Percentiles rank a stretch among this genome's conserved stretches.
These are phyloP conservation scores for Scelioninae gen. 1 DNA, from an alignment of 2,888 invertebrate species.

Conservation along the genomic window DNA sequence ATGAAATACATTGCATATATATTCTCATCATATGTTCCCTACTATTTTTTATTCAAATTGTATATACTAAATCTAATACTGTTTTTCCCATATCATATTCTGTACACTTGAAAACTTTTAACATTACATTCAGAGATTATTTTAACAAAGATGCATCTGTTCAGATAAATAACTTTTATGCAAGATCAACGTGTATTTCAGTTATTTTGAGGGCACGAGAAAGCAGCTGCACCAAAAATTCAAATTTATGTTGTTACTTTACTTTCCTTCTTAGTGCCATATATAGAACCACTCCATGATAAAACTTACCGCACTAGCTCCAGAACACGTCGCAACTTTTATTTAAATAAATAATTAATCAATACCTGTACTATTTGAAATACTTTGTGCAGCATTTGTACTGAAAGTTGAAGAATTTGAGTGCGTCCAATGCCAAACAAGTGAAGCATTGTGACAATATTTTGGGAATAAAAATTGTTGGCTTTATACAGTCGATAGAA, in stretches of 20 bases:
- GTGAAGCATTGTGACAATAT: too few relatives aligned
- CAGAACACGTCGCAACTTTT: constrained; percentile 2
- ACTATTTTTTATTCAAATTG: too few relatives aligned
- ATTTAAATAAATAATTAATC: constrained; percentile 42
- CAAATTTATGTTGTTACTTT: constrained; percentile 55
- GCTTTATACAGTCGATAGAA: not conserved
- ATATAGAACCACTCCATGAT: constrained; percentile 14
- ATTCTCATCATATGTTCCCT: too few relatives aligned
- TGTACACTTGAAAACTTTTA: constrained; percentile 35
- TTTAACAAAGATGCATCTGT: constrained; percentile 47
- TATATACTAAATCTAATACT: too few relatives aligned
- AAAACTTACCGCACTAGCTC: constrained; percentile 26
- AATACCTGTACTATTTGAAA: constrained; percentile 1
- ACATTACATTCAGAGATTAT: constrained; percentile 54
- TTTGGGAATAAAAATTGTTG: not conserved
- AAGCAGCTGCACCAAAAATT: constrained; percentile 53
- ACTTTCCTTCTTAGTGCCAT: constrained; percentile 41
- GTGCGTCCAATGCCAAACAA: too few relatives aligned
- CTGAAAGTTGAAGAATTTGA: too few relatives aligned
- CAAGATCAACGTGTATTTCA: constrained; percentile 39
- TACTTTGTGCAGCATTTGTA: not conserved
- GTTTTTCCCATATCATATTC: constrained; percentile 7
- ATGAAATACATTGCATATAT: too few relatives aligned
- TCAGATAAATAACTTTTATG: constrained; percentile 50
- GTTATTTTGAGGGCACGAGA: constrained; percentile 40